phyloP scores from a whole-genome alignment of 2,797 vertebrate species.

The Sarcophilus harrisii region DNA sequence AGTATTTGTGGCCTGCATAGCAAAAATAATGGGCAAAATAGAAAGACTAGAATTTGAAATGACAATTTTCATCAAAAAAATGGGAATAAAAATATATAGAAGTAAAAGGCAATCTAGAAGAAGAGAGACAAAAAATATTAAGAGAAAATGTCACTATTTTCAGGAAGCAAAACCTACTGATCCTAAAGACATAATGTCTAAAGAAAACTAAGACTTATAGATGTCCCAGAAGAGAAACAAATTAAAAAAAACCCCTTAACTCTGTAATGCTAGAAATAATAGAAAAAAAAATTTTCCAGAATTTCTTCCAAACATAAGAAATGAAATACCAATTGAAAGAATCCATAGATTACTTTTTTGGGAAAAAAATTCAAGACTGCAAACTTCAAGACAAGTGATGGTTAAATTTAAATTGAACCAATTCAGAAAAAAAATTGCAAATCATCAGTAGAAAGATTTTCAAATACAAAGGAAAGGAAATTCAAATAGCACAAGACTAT shows the following conservation, averaged over 20 bases:
- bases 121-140: not conserved
- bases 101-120: not conserved
- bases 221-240: not conserved
- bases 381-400: not conserved
- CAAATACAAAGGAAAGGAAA: not conserved
- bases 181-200: not conserved
- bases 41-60: not conserved
- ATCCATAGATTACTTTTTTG: not conserved
- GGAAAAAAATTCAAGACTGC: not conserved
- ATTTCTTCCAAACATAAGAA: not conserved
- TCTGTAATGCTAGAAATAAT: not conserved
- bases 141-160: not conserved
- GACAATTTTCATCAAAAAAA: not conserved
- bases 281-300: not conserved
- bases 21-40: not conserved
- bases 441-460: not conserved
- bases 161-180: not conserved
- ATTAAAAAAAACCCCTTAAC: not conserved
- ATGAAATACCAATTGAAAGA: not conserved
- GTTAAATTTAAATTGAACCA: not conserved
- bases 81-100: not conserved
- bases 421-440: not conserved
- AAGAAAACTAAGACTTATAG: not conserved
- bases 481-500: not conserved
- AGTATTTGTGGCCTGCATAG: not conserved